A percentile compares a stretch with the other conserved stretches of the same genome.
These are phyloP conservation scores for Timandra comae DNA, from an alignment of 2,888 invertebrate genomes.

Conservation along the genomic window DNA sequence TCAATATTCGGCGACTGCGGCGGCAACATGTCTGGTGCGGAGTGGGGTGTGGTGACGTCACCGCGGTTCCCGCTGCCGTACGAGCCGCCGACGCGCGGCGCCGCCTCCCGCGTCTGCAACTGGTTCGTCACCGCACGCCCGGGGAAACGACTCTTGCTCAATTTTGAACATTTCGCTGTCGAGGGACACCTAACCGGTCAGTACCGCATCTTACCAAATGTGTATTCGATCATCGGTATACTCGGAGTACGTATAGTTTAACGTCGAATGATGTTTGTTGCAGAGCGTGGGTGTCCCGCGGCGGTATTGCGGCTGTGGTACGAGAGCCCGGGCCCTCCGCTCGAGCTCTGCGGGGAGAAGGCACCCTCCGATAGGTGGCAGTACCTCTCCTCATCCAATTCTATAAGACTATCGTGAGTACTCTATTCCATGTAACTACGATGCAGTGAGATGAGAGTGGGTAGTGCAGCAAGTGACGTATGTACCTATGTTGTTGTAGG, in stretches of 20 bases:
- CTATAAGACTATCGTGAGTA: conserved; percentile 88
- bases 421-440: too few species aligned
- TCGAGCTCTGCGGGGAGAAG: conserved; percentile 94
- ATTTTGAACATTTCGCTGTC: conserved; percentile 93
- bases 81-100: conserved; percentile 85
- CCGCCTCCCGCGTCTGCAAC: conserved; percentile 94
- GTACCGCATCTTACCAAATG: too few species aligned
- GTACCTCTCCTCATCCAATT: conserved; percentile 90
- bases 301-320: conserved; percentile 94
- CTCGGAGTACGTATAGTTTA: too few species aligned
- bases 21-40: conserved; percentile 89
- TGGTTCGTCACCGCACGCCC: conserved; percentile 95
- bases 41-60: conserved; percentile 89
- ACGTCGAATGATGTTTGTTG: too few species aligned
- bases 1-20: conserved; percentile 96
- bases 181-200: conserved; percentile 94
- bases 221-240: too few species aligned
- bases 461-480: too few species aligned
- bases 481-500: conserved; percentile 77
- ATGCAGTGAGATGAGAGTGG: too few species aligned
- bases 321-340: conserved; percentile 86
- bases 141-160: conserved; percentile 91
- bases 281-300: conserved; percentile 93
- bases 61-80: conserved; percentile 95
- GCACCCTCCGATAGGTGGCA: conserved; percentile 85